Evolutionary conservation across 1,140 invertebrate genomes (phyloP).

Genomic region (Akabosia matsudoensis): DNA sequence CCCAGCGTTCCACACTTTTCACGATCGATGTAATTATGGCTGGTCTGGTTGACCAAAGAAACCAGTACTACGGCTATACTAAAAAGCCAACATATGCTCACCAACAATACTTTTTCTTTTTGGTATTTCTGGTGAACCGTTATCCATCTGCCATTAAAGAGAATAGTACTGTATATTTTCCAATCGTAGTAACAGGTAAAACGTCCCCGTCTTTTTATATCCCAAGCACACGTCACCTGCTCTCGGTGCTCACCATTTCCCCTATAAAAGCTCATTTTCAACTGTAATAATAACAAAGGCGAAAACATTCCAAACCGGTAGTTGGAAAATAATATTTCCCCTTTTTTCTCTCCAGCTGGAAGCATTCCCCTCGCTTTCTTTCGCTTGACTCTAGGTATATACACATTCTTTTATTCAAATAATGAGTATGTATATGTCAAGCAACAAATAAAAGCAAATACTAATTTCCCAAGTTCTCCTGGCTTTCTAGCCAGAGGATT

Average conservation of each 20-base stretch:
- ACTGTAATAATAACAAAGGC: background rate
- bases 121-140: background rate
- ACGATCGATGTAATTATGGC: constrained; percentile 13
- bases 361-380: too few relatives aligned
- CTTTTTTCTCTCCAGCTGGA: background rate
- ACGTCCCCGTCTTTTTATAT: background rate
- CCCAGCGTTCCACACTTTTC: too few relatives aligned
- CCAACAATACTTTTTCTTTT: background rate
- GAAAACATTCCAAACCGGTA: background rate
- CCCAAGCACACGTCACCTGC: background rate
- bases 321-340: background rate
- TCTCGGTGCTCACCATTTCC: too few relatives aligned
- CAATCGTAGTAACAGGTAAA: too few relatives aligned
- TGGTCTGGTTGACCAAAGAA: constrained; percentile 14
- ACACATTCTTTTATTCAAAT: too few relatives aligned
- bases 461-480: background rate
- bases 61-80: background rate
- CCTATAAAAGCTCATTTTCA: constrained; percentile 1
- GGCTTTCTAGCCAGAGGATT: background rate
- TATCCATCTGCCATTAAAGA: too few relatives aligned
- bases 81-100: background rate
- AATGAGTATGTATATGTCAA: too few relatives aligned
- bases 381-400: background rate
- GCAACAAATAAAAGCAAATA: background rate
- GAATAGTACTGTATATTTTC: too few relatives aligned